Evolutionary conservation across 2,113 vertebrate genomes (phyloP).

Genomic region (Sphaerodactylus townsendi): DNA sequence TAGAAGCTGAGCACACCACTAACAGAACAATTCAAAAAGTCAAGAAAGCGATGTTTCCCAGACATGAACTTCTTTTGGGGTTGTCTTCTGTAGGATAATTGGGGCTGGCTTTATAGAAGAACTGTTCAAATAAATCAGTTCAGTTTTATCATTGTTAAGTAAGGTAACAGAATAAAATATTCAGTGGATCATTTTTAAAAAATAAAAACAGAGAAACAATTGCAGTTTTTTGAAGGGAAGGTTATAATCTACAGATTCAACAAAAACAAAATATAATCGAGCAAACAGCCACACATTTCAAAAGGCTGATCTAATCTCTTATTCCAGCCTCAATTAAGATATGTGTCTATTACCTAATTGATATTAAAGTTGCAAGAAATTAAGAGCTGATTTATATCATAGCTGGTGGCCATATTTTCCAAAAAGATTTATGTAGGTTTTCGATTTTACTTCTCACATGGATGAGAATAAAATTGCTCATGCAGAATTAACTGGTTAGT

Average conservation of each 20-base stretch:
- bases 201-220: background rate
- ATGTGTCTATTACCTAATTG: background rate
- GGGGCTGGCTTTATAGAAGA: background rate
- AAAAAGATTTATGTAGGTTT: background rate
- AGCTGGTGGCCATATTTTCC: background rate
- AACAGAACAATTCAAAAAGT: too few species aligned
- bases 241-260: background rate
- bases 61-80: background rate
- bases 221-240: background rate
- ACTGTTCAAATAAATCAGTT: background rate
- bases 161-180: background rate
- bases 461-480: background rate
- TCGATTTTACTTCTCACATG: background rate
- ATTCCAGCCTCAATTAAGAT: background rate
- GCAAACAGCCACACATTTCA: conserved; percentile 14
- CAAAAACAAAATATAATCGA: conserved; percentile 11
- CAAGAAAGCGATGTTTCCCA: background rate
- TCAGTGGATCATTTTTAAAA: background rate
- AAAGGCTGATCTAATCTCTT: background rate
- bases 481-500: background rate
- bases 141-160: too few species aligned
- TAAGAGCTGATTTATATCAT: background rate
- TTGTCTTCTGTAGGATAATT: background rate
- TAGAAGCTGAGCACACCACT: too few species aligned
- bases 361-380: background rate